Evolutionary conservation across 2,888 invertebrate genomes (phyloP), one percentile per base, ranked within the genome.

Genomic region (Xestia xanthographa): DNA sequence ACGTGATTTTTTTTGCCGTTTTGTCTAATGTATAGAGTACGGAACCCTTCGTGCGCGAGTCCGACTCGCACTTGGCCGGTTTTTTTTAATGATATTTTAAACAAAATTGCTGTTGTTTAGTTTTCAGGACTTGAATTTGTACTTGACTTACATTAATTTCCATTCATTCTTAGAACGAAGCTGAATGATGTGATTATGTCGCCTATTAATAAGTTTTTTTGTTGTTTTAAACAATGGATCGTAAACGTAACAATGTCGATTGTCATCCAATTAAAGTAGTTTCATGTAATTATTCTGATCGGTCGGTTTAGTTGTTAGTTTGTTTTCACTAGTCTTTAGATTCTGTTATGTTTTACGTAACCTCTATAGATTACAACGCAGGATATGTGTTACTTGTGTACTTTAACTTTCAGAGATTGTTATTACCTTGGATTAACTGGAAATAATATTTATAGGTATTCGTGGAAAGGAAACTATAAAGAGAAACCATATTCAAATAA

Each of bases 231-330:
- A 87, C 88, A 88, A 88, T 87, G 75, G 85, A 67, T 84, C 80
- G 66, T 87, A 72, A 84, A 73, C 60, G 74, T 68, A 87, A 84
- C 82, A 80, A 87, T 87, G 86, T 81, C 77, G 75, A 88, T 87
- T 88, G 87, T 87, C 86, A 79, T 86, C 77, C 80, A 83, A 87
- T 86, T 87, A 87, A 73, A 80, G 80, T 86, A 72, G 80, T 86
- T 86, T 82, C 73, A 82, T 76, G 50, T 77, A 86, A 87, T 87
- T 86, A 86, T 80, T 76, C 60, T 77, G 77, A 79, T 82, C 72
- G 71, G 48, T 56, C 60, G 38, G 68, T 79, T 79, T 66, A 83
- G 77, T 79, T 22, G 50, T 72, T 45, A 67, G 71, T 72, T 50
- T 53, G 73, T 65, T 80, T 80, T 80, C 56, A 74, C 78, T 72